Conservation (phyloP, 2,797 vertebrate species). For the Neomorphus geoffroyi region DNA sequence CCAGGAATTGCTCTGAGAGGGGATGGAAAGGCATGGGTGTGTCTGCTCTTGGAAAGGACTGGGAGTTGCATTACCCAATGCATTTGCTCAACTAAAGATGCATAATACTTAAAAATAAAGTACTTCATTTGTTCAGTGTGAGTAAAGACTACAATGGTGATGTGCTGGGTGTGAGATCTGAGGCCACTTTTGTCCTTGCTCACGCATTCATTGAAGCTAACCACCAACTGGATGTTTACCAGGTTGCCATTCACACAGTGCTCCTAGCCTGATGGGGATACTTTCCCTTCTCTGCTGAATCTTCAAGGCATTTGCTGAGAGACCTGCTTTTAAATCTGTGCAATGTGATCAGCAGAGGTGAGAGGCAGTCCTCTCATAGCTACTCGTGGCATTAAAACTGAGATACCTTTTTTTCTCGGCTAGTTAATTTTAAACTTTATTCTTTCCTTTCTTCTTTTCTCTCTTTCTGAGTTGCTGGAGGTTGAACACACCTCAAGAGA, state of each 20-base stretch:
- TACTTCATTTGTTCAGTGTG: not conserved
- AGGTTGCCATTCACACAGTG: not conserved
- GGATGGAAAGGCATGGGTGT: fast-evolving
- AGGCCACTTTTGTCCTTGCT: not conserved
- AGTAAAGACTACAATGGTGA: not conserved
- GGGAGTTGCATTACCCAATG: not conserved
- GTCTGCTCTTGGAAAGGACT: not conserved
- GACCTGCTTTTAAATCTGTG: not conserved
- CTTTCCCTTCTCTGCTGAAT: not conserved
- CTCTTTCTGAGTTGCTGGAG: not conserved
- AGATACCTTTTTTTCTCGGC: not conserved
- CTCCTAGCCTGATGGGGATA: too few relatives aligned
- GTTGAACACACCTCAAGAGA: not conserved
- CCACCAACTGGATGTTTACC: fast-evolving
- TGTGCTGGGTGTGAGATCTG: fast-evolving
- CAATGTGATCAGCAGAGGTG: not conserved
- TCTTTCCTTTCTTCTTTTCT: not conserved
- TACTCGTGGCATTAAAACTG: not conserved
- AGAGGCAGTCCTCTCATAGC: not conserved
- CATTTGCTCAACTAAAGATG: not conserved
- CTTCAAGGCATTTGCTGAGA: not conserved
- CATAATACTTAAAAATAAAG: not conserved
- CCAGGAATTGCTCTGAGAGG: not conserved
- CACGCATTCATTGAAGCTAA: not conserved
- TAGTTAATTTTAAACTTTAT: not conserved